phyloP scores from a whole-genome alignment of 1,140 invertebrate species.

The Delia radicum region DNA sequence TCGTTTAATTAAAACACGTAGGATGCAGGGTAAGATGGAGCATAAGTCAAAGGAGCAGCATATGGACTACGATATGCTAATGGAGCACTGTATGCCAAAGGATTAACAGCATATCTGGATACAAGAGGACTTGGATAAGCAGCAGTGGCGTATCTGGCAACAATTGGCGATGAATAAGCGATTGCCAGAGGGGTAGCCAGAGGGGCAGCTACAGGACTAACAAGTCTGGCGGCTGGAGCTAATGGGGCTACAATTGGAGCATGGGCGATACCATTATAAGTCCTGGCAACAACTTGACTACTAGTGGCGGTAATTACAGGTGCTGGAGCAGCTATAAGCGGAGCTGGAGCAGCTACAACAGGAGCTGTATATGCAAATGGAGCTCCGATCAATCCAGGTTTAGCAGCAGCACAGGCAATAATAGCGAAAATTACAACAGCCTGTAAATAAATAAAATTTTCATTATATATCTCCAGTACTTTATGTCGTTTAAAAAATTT shows the following conservation, averaged over 20 bases:
- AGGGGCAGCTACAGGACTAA: background rate
- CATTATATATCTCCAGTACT: background rate
- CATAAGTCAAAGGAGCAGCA: constrained; percentile 14
- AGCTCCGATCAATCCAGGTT: constrained; percentile 20
- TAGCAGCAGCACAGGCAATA: constrained; percentile 23
- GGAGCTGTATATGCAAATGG: constrained; percentile 42
- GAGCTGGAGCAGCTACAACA: constrained; percentile 34
- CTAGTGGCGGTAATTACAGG: constrained; percentile 57
- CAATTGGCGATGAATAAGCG: background rate
- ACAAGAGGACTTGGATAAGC: constrained; percentile 5
- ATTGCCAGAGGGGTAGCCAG: background rate
- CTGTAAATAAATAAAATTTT: background rate
- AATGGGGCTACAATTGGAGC: constrained; percentile 8
- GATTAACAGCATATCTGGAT: background rate
- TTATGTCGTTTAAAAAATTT: no score
- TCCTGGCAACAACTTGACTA: constrained; percentile 57
- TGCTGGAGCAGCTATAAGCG: constrained; percentile 40
- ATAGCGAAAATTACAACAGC: constrained; percentile 21
- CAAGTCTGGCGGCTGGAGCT: background rate
- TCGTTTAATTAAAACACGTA: constrained; percentile 1
- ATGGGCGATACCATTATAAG: constrained; percentile 52
- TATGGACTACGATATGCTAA: constrained; percentile 21
- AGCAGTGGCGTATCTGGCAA: background rate
- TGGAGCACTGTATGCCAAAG: constrained; percentile 22
- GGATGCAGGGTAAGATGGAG: constrained; percentile 25